These are phyloP conservation scores for Sebastes elongatus DNA, from an alignment of 2,797 vertebrate species.

Conservation along the genomic window DNA sequence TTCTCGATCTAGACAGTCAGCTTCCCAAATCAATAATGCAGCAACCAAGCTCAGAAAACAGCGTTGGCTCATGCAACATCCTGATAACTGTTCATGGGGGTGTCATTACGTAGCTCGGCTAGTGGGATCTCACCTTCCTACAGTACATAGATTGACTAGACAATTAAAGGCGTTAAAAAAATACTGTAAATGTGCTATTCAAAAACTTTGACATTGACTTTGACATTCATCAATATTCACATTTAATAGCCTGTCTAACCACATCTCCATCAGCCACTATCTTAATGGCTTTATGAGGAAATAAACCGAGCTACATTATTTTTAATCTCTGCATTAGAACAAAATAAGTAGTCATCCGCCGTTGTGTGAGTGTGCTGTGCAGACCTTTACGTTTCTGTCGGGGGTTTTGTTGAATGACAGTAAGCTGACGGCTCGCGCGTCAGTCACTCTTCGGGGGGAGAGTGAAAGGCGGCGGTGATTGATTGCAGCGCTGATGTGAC, in stretches of 20 bases:
- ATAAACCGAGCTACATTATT: not conserved
- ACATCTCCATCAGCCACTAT: not conserved
- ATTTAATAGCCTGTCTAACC: not conserved
- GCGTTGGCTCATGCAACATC: slow-evolving; percentile 1
- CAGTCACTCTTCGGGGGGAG: slow-evolving; percentile 31
- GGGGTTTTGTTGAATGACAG: slow-evolving; percentile 38
- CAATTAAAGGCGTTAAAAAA: not conserved
- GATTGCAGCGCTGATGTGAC: slow-evolving; percentile 72
- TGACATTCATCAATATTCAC: not conserved
- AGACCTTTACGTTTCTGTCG: slow-evolving; percentile 11
- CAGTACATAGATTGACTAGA: not conserved
- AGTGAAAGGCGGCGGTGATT: slow-evolving; percentile 66
- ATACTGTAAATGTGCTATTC: slow-evolving; percentile 5
- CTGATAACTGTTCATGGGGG: slow-evolving; percentile 9
- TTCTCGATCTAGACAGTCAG: slow-evolving; percentile 20
- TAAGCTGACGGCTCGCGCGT: slow-evolving; percentile 32
- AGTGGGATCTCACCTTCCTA: not conserved
- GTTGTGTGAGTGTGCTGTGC: not conserved
- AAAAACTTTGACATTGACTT: slow-evolving; percentile 8
- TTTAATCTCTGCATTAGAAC: not conserved
- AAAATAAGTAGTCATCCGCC: slow-evolving; percentile 1
- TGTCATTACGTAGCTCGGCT: slow-evolving; percentile 8
- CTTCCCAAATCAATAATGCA: slow-evolving; percentile 55
- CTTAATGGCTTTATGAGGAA: not conserved
- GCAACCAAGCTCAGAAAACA: slow-evolving; percentile 7